These are phyloP conservation scores for Conger conger DNA, from an alignment of 2,113 vertebrate genomes.

Conservation along the genomic window DNA sequence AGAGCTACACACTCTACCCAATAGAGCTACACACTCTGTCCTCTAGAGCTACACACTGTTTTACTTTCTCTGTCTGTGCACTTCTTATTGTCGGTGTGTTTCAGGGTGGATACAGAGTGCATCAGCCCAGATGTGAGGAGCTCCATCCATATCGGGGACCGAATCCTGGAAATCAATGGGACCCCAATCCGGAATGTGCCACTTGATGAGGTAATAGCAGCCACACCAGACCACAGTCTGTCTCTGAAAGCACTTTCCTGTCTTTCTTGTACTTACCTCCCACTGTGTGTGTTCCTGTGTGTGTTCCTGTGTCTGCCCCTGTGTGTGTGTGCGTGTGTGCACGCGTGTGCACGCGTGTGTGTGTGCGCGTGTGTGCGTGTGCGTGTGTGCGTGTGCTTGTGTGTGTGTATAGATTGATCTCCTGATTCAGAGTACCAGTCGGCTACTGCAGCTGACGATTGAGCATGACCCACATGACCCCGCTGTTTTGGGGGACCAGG, in stretches of 20 bases:
- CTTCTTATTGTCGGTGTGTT: not conserved
- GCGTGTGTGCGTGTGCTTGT: not conserved
- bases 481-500: slow-evolving; percentile 53
- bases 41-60: too few relatives aligned
- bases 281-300: not conserved
- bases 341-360: not conserved
- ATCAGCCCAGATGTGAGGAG: slow-evolving; percentile 97
- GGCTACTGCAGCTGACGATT: slow-evolving; percentile 90
- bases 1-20: too few relatives aligned
- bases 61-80: not conserved
- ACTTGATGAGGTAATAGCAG: slow-evolving; percentile 81
- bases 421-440: slow-evolving; percentile 93
- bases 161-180: slow-evolving; percentile 95
- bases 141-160: slow-evolving; percentile 92
- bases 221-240: not conserved
- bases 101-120: slow-evolving; percentile 84
- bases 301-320: not conserved
- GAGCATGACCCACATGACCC: slow-evolving; percentile 87
- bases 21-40: too few relatives aligned
- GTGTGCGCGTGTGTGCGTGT: not conserved
- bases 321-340: not conserved
- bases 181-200: slow-evolving; percentile 92
- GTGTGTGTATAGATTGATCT: slow-evolving; percentile 79
- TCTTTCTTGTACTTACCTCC: not conserved
- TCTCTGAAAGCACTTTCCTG: not conserved